Evolutionary conservation across 2,113 vertebrate species (phyloP).

Genomic region (Rhombomys opimus): DNA sequence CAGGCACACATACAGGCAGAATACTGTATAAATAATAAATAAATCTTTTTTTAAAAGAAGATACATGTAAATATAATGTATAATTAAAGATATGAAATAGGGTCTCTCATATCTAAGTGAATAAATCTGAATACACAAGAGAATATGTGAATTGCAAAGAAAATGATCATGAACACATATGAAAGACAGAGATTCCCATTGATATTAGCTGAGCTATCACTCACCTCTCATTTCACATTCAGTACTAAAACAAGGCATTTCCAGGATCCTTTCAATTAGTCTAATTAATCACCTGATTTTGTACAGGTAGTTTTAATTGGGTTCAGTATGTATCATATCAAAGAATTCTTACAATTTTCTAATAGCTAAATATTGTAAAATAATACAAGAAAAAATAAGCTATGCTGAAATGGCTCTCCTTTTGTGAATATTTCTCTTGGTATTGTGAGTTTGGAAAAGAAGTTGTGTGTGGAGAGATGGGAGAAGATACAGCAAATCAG

Average conservation of each 20-base stretch:
- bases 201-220: background rate
- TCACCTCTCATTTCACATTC: background rate
- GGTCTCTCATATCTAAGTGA: background rate
- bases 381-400: background rate
- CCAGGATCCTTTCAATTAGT: background rate
- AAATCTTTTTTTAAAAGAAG: no score
- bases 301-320: background rate
- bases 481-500: background rate
- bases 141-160: background rate
- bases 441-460: background rate
- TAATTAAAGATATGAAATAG: background rate
- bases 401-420: background rate
- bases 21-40: no score
- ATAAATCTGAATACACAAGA: background rate
- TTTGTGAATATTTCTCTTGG: background rate
- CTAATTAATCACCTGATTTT: background rate
- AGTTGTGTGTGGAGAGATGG: background rate
- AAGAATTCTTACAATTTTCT: background rate
- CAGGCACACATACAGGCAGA: no score
- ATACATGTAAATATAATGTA: background rate
- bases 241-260: background rate
- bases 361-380: background rate
- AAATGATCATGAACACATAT: background rate
- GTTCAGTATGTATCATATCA: background rate
- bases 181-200: background rate